Percentiles rank a stretch among this genome's conserved stretches.
Evolutionary conservation across 2,113 vertebrate genomes (phyloP).

Genomic region (Noturus placidus): DNA sequence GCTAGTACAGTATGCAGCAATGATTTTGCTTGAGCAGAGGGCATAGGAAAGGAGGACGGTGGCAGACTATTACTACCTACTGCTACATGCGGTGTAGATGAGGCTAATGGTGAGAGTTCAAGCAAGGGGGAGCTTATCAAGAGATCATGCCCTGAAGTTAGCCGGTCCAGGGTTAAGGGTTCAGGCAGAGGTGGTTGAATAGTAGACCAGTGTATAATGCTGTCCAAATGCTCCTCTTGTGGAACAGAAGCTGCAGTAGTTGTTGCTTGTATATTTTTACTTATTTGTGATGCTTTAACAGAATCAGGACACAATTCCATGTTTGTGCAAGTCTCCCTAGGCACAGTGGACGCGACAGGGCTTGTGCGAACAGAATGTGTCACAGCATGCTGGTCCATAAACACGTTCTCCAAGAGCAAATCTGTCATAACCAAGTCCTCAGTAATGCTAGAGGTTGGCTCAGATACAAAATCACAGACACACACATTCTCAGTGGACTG

Average conservation of each 20-base stretch:
- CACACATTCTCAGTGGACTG: background rate
- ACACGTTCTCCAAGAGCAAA: conserved; percentile 29
- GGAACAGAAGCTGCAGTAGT: background rate
- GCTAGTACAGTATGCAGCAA: conserved; percentile 54
- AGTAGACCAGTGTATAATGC: background rate
- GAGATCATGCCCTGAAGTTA: background rate
- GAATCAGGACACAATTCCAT: background rate
- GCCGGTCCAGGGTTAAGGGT: background rate
- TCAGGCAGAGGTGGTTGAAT: background rate
- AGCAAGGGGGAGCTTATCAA: conserved; percentile 53
- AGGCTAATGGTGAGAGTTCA: conserved; percentile 70
- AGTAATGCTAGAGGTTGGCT: conserved; percentile 43
- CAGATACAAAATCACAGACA: conserved; percentile 2
- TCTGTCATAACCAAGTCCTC: conserved; percentile 49
- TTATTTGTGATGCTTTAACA: conserved; percentile 11
- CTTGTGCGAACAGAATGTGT: background rate
- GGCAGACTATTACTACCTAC: conserved; percentile 63
- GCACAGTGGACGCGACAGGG: background rate
- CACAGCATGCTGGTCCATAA: conserved; percentile 23
- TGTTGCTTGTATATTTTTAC: background rate
- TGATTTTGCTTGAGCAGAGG: conserved; percentile 54
- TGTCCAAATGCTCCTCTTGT: background rate
- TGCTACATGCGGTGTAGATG: conserved; percentile 72
- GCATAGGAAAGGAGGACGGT: conserved; percentile 62
- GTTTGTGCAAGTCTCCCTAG: background rate